Conservation (phyloP, 2,888 invertebrate genomes). For the Lissocephala sabroskyi region DNA sequence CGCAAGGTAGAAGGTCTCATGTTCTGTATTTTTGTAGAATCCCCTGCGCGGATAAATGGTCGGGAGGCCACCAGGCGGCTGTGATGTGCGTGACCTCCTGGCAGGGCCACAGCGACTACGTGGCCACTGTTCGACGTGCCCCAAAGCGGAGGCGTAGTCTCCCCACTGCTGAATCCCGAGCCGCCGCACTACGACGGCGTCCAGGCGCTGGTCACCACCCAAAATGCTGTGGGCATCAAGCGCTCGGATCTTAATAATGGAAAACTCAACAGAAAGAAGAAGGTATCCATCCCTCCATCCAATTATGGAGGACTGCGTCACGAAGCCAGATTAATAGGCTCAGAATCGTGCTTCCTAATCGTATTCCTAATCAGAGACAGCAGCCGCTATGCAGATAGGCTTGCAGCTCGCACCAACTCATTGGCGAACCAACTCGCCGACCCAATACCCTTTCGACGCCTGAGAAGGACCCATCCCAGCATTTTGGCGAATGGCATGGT, state of each 20-base stretch:
- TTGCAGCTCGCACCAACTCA: too few species aligned
- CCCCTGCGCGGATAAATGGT: slow-evolving; percentile 81
- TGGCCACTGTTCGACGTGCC: slow-evolving; percentile 79
- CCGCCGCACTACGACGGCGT: slow-evolving; percentile 95
- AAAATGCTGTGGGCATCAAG: slow-evolving; percentile 81
- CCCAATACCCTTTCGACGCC: too few species aligned
- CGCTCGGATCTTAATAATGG: slow-evolving; percentile 80
- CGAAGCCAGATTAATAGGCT: too few species aligned
- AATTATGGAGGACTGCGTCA: too few species aligned
- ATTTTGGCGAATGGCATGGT: slow-evolving; percentile 80
- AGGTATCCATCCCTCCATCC: too few species aligned
- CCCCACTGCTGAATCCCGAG: slow-evolving; percentile 79
- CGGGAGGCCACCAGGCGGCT: slow-evolving; percentile 86
- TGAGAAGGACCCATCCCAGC: slow-evolving; percentile 87
- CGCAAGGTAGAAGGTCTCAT: too few species aligned
- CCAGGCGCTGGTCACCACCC: slow-evolving; percentile 81
- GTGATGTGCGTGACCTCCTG: slow-evolving; percentile 86
- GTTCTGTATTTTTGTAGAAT: slow-evolving; percentile 72
- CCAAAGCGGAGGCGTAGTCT: slow-evolving; percentile 73
- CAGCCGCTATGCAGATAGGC: too few species aligned
- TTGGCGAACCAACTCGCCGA: too few species aligned
- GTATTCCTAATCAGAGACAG: too few species aligned
- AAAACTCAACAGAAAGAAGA: too few species aligned
- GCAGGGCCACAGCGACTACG: slow-evolving; percentile 75
- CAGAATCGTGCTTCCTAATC: too few species aligned